Percentiles rank a stretch among this genome's conserved stretches.
These are phyloP conservation scores for Neogobius melanostomus DNA, from an alignment of 2,113 vertebrate genomes.

Conservation along the genomic window DNA sequence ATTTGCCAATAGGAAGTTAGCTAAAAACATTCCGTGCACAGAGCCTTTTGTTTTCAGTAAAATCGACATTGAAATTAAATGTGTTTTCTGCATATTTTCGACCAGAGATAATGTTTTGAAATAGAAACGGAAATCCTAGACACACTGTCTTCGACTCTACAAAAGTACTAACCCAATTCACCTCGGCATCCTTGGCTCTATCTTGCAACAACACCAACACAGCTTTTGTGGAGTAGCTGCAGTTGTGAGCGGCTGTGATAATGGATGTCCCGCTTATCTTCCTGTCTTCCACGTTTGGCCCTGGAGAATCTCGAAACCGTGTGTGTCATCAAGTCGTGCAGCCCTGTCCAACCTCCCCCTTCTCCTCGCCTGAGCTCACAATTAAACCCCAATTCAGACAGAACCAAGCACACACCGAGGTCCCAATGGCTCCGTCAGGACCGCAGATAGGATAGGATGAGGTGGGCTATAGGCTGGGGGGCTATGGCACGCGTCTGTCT, in stretches of 20 bases:
- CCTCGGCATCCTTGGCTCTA: neutral
- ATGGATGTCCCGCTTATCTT: constrained; percentile 38
- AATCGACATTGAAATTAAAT: no score
- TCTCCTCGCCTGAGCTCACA: constrained; percentile 3
- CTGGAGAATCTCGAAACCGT: constrained; percentile 4
- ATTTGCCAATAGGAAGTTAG: no score
- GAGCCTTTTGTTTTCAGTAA: no score
- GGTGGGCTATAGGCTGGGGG: neutral
- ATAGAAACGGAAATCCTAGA: no score
- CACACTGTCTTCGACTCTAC: no score
- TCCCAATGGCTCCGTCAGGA: neutral
- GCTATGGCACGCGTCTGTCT: neutral
- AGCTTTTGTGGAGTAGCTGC: neutral
- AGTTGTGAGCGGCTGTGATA: constrained; percentile 2
- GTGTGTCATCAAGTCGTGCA: constrained; percentile 35
- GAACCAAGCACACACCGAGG: neutral
- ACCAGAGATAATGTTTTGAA: no score
- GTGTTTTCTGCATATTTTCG: no score
- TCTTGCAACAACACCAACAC: neutral
- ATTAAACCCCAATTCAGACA: constrained; percentile 18
- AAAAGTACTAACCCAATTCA: no score
- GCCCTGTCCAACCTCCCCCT: neutral
- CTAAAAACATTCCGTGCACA: no score
- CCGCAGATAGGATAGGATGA: neutral
- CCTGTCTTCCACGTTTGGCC: constrained; percentile 21